Evolutionary conservation across 2,797 vertebrate species (phyloP).

Genomic region (Corythornis leucogaster): DNA sequence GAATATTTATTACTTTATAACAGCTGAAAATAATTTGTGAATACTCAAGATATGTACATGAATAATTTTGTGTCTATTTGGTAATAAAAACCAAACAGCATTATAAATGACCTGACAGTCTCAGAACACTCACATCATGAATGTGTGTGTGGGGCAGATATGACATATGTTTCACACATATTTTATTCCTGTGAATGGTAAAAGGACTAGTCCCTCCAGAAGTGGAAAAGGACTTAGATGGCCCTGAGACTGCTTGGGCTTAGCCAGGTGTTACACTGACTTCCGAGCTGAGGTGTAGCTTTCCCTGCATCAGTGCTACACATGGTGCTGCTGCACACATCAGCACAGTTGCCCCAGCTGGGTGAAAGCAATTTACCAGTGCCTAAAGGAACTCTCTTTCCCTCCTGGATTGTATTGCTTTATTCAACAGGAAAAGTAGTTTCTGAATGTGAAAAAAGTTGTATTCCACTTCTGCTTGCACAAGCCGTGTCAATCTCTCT

Average conservation of each 20-base stretch:
- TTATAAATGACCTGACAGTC: not conserved
- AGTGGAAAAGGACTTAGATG: not conserved
- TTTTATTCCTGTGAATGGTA: not conserved
- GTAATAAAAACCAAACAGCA: not conserved
- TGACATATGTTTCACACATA: not conserved
- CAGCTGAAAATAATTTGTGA: slow-evolving; percentile 30
- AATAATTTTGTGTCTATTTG: not conserved
- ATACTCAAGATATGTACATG: not conserved
- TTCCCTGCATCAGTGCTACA: not conserved
- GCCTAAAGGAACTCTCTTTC: not conserved
- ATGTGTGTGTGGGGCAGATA: not conserved
- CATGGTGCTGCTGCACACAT: rapidly evolving
- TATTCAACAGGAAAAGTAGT: not conserved
- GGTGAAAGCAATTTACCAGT: not conserved
- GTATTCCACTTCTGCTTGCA: not conserved
- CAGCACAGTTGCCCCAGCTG: not conserved
- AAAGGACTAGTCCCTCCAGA: not conserved
- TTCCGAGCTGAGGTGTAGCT: not conserved
- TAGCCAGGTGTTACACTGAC: not conserved
- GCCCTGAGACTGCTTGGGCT: not conserved
- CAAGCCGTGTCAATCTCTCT: not conserved
- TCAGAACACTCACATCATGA: not conserved
- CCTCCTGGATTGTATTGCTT: not conserved
- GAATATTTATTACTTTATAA: slow-evolving; percentile 13
- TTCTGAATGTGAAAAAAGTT: not conserved